A percentile compares a stretch with the other conserved stretches of the same genome.
phyloP scores from a whole-genome alignment of 2,888 invertebrate species.

The Ormyrus nitidulus region DNA sequence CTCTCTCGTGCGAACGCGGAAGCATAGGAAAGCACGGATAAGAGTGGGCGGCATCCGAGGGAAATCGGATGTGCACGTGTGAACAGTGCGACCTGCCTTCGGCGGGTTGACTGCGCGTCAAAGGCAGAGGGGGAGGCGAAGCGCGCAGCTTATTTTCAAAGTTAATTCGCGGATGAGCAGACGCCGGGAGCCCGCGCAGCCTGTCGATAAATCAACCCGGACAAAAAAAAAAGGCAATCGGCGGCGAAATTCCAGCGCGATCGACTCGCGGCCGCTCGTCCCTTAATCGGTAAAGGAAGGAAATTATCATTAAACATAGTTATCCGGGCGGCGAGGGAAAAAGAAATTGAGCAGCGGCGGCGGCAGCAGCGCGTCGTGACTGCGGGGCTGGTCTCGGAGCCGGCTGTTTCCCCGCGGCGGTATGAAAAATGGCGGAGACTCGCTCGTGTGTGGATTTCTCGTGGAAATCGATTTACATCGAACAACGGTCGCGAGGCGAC shows the following conservation, averaged over 20 bases:
- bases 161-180: background rate
- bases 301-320: constrained; percentile 49
- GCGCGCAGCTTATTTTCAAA: too few relatives aligned
- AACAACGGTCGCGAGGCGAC: constrained; percentile 63
- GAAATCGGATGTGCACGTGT: constrained; percentile 68
- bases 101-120: too few relatives aligned
- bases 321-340: background rate
- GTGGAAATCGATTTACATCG: constrained; percentile 62
- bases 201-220: constrained; percentile 30
- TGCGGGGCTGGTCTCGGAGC: background rate
- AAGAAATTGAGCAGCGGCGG: background rate
- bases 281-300: constrained; percentile 22
- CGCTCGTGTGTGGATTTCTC: constrained; percentile 50
- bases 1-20: background rate
- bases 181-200: constrained; percentile 31
- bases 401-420: background rate
- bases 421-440: constrained; percentile 25
- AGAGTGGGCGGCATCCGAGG: constrained; percentile 24
- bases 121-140: too few relatives aligned
- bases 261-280: background rate
- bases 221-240: background rate
- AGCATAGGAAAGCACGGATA: constrained; percentile 9
- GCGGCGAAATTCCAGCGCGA: constrained; percentile 49
- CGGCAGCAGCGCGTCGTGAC: background rate
- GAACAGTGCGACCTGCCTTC: constrained; percentile 67